Base-by-base conservation (phyloP, 2,888 invertebrate genomes). In the Dugesia japonica region DNA sequence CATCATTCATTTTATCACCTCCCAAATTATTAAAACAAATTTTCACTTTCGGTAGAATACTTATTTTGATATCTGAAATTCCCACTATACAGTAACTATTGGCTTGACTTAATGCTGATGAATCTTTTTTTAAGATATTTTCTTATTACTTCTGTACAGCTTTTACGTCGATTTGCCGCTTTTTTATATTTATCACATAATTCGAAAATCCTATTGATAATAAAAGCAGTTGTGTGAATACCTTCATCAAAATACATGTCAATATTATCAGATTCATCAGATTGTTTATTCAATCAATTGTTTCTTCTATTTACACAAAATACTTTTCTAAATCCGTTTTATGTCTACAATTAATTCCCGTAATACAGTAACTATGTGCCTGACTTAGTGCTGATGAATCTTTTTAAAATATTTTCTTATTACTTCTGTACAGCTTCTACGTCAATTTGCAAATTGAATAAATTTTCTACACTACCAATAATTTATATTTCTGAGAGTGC, bases 271-370 rank as follows among this genome's bases (percentile, higher is more conserved):
- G 92, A 90, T 87, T 95, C 94, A 85, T 97, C 95, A 0, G 94
- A 94, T 82, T 94, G 93, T 0, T 91, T 89, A n/a, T n/a, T n/a
- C n/a, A n/a, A n/a, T n/a, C n/a, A 78, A 95, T 87, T n/a, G 91
- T 90, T 83, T 94, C 92, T 85, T 94, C 93, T 27, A 94, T 89
- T 76, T 91, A 89, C 78, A 90, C 89, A 71, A 88, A 88, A 71
- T 85, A 84, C 73, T 82, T 81, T 71, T 81, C 82, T 4, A 84
- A 79, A 75, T 85, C 83, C 23, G 73, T 38, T 28, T 76, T 76
- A 15, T 74, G 26, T 42, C 31, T n/a, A 20, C 20, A 28, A 7
- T 76, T 17, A 26, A 7, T 20, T 20, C 26, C 27, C 1, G 71
- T n/a, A 26, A 75, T 75, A 33, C 56, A 42, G 20, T 42, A 42